Conservation (phyloP, 2,113 vertebrate genomes). For the Ochotona curzoniae region DNA sequence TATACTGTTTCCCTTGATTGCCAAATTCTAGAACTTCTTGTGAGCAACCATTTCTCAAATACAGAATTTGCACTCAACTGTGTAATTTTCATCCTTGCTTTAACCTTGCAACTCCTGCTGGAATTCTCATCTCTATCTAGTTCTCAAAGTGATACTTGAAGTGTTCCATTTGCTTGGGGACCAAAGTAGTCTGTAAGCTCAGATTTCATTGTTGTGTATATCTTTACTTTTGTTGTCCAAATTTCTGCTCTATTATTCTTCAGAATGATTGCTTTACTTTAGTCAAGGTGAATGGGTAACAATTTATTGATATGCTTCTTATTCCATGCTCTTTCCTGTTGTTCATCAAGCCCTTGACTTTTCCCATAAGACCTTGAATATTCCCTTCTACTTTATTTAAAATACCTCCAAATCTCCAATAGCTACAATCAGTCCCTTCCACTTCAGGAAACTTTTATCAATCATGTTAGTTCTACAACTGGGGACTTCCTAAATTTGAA, state of each 20-base stretch:
- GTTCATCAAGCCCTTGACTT: neutral
- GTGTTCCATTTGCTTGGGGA: neutral
- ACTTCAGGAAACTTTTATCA: neutral
- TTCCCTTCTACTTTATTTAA: neutral
- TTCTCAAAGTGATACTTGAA: neutral
- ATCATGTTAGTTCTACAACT: neutral
- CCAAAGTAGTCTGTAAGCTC: neutral
- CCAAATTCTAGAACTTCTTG: neutral
- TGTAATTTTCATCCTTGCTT: neutral
- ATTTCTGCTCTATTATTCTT: neutral
- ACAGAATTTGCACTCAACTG: neutral
- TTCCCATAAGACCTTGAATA: neutral
- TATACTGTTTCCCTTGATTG: neutral
- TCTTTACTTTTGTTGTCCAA: neutral
- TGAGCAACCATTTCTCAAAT: neutral
- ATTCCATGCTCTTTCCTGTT: neutral
- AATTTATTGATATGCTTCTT: neutral
- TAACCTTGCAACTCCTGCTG: neutral
- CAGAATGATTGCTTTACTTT: neutral
- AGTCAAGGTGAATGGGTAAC: neutral
- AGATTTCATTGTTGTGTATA: neutral
- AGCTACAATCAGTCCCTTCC: neutral
- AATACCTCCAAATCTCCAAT: neutral
- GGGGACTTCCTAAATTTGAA: neutral
- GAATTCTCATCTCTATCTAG: neutral